Base-by-base conservation (phyloP, 2,113 vertebrate species). In the Scopus umbretta region DNA sequence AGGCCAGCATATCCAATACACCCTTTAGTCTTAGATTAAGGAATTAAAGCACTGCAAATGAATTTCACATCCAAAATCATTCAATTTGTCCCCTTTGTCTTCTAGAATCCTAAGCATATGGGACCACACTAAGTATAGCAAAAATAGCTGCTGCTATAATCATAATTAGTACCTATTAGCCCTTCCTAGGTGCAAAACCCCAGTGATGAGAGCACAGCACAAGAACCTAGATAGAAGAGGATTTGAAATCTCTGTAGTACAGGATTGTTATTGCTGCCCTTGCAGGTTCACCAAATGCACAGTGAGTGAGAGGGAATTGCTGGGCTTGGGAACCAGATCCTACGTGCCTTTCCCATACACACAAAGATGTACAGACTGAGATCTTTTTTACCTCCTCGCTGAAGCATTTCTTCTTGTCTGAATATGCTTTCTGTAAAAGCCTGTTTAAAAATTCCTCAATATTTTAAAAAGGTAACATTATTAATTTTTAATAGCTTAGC, bases 41-140 rank as follows among this genome's bases (percentile, higher is more conserved):
- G 96, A 97, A 96, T 96, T 97, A 97, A 96, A 97, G 94, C 94
- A 93, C 96, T 91, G 78, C 94, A 97, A 97, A 97, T 97, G 96
- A 97, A 97, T 97, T 97, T 96, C 96, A 95, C 94, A 93, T 96
- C 90, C 92, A 96, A 97, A 97, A 97, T 95, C 94, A 91, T 97
- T 95, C 95, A 76, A 80, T 96, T 96, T 96, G 91, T 96, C 96
- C 91, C 91, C 66, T 97, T 97, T 96, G 91, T 95, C 92, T 96
- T 92, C 85, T 73, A 78, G 96, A 95, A 96, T 97, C 91, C 91
- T 96, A 85, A 96, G 95, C 95, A 96, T 96, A 65, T 93, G 97
- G 96, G 97, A 97, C 96, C 88, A 43, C 2, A 86, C 89, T 96
- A 97, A 97, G 86, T 96, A 81, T 89, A 96, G 92, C 86, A 94